Percentiles rank a stretch among this genome's conserved stretches.
Conservation (phyloP, 2,797 vertebrate species). For the Dromococcyx pavoninus region DNA sequence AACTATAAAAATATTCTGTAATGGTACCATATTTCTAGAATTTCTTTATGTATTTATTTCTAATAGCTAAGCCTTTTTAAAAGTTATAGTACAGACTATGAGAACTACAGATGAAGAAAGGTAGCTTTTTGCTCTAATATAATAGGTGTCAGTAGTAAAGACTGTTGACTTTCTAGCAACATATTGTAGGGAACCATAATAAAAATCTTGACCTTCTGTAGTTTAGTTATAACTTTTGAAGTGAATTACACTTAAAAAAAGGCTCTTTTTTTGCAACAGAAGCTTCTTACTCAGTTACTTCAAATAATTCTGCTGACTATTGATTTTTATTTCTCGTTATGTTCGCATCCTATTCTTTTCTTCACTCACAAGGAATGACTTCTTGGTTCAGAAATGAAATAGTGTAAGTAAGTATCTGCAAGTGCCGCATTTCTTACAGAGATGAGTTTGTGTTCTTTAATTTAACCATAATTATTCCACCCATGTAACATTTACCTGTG, state of each 20-base stretch:
- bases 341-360: neutral
- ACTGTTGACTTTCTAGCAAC: constrained; percentile 17
- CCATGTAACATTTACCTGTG: too few species aligned
- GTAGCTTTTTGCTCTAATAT: neutral
- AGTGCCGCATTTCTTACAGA: neutral
- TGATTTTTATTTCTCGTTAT: neutral
- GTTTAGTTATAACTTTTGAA: neutral
- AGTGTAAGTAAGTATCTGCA: neutral
- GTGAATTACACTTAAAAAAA: neutral
- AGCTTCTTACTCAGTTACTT: neutral
- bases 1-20: neutral
- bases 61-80: neutral
- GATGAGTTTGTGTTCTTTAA: neutral
- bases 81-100: constrained; percentile 14
- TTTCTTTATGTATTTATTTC: neutral
- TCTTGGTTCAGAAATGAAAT: neutral
- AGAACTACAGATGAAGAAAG: constrained; percentile 3
- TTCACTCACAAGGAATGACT: neutral
- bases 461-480: neutral
- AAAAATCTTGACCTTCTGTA: constrained; percentile 19
- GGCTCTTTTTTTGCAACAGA: neutral
- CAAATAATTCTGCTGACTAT: constrained; percentile 31
- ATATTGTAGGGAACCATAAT: neutral
- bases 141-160: neutral
- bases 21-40: neutral